A percentile compares a stretch with the other conserved stretches of the same genome.
These are phyloP conservation scores for Lepidurus arcticus DNA, from an alignment of 1,140 invertebrate species.

Conservation along the genomic window DNA sequence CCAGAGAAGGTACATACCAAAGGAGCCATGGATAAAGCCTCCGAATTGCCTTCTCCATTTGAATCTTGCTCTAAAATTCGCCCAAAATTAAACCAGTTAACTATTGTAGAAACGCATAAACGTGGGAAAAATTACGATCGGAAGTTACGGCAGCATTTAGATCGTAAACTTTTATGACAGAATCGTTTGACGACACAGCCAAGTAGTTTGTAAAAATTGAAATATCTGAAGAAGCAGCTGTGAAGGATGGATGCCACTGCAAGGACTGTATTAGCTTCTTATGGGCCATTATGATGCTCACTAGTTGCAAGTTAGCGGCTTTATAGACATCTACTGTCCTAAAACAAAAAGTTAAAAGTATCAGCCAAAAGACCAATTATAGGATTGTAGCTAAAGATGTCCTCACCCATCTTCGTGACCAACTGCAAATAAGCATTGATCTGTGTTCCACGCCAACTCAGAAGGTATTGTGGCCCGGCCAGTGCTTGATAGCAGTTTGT, in stretches of 20 bases:
- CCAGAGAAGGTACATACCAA: conserved; percentile 49
- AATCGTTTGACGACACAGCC: conserved; percentile 55
- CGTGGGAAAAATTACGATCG: background rate
- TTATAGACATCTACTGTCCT: conserved; percentile 41
- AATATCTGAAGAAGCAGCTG: conserved; percentile 49
- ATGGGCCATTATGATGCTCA: conserved; percentile 44
- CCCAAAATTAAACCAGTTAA: background rate
- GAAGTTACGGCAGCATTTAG: conserved; percentile 36
- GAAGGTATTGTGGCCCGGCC: conserved; percentile 40
- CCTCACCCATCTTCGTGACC: conserved; percentile 56
- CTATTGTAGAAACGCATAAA: background rate
- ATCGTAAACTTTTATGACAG: conserved; percentile 53
- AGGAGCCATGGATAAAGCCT: conserved; percentile 38
- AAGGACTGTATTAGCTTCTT: conserved; percentile 59
- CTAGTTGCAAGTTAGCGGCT: conserved; percentile 40
- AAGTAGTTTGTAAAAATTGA: conserved; percentile 57
- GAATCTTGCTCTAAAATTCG: background rate
- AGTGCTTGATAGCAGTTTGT: background rate
- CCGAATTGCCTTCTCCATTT: conserved; percentile 32
- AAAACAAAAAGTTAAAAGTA: conserved; percentile 29
- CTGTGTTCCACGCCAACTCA: conserved; percentile 58
- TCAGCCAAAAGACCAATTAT: background rate
- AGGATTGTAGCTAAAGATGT: background rate
- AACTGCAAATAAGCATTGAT: conserved; percentile 53
- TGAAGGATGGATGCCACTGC: conserved; percentile 64